phyloP scores from a whole-genome alignment of 2,113 vertebrate genomes.

The Abramis brama region DNA sequence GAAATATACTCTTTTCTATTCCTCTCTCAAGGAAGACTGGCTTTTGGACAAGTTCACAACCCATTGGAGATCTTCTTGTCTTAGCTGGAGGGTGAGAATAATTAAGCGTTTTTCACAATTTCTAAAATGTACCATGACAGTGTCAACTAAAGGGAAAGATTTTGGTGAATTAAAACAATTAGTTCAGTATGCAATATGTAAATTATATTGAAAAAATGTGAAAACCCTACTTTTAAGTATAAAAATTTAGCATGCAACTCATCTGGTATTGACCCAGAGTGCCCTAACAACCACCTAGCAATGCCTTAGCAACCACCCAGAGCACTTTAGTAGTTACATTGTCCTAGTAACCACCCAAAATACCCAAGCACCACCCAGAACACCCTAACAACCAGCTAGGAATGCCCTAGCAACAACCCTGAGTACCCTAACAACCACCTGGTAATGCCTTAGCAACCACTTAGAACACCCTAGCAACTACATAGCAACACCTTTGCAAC shows the following conservation, averaged over 20 bases:
- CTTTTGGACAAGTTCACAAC: constrained; percentile 11
- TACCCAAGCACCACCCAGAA: not conserved
- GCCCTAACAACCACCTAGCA: not conserved
- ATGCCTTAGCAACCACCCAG: not conserved
- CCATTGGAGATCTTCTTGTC: not conserved
- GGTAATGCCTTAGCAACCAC: not conserved
- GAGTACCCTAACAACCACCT: not conserved
- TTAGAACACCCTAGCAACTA: no score
- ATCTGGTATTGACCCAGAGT: not conserved
- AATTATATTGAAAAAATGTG: not conserved
- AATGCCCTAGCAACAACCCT: not conserved
- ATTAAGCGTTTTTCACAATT: not conserved
- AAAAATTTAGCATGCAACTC: not conserved
- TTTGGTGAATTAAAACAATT: not conserved
- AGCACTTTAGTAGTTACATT: no score
- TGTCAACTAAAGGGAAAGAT: not conserved
- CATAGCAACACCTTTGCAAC: no score
- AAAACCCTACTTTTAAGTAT: not conserved
- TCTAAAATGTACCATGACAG: not conserved
- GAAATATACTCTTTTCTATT: not conserved
- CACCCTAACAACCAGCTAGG: not conserved
- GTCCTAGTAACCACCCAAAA: not conserved
- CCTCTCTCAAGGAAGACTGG: not conserved
- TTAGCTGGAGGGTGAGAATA: not conserved
- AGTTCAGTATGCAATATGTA: not conserved